Conservation (phyloP, 2,797 vertebrate species). For the Anabacerthia variegaticeps region DNA sequence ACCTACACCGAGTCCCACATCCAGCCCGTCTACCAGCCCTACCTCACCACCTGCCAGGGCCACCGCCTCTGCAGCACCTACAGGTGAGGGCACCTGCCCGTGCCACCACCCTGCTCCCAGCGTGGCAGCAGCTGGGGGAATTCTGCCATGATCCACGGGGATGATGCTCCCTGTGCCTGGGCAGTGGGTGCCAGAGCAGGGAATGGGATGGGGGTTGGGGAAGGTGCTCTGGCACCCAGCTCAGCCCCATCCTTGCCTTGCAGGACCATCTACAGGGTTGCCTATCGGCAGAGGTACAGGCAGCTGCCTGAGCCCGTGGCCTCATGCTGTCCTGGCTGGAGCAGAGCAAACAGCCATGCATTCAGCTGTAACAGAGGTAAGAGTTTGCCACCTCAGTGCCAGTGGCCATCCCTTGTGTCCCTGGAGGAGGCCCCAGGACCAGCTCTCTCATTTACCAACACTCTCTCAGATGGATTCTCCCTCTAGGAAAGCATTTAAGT, state of each 20-base stretch:
- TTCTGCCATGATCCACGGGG: accelerated
- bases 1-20: slow-evolving; percentile 81
- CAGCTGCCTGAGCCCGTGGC: slow-evolving; percentile 50
- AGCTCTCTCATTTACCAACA: background rate
- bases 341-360: slow-evolving; percentile 52
- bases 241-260: background rate
- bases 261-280: slow-evolving; percentile 88
- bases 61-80: slow-evolving; percentile 91
- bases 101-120: accelerated
- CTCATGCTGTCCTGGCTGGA: slow-evolving; percentile 90
- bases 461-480: background rate
- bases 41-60: slow-evolving; percentile 90
- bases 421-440: background rate
- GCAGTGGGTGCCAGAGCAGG: background rate
- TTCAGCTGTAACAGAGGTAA: slow-evolving; percentile 88
- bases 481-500: background rate
- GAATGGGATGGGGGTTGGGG: background rate
- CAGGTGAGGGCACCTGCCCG: slow-evolving; percentile 80
- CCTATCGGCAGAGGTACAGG: slow-evolving; percentile 81
- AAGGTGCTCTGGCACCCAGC: background rate
- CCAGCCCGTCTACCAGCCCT: slow-evolving; percentile 89
- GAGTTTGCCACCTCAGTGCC: background rate
- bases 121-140: background rate
- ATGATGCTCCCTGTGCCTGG: background rate
- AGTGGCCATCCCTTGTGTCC: accelerated